Evolutionary conservation across 2,113 vertebrate genomes (phyloP).

Genomic region (Vicugna pacos): DNA sequence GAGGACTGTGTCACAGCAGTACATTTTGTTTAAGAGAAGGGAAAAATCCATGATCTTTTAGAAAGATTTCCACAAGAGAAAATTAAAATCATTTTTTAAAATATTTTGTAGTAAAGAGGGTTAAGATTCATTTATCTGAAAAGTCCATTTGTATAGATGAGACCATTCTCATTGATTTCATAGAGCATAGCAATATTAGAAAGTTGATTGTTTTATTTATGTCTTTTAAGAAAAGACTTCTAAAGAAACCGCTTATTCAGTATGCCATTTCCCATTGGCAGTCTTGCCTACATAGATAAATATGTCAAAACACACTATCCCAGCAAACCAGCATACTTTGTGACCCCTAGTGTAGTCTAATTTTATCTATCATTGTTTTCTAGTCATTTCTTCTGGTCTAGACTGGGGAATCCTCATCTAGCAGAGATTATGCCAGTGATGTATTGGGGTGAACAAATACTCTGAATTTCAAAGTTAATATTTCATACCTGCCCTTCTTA

Average conservation of each 20-base stretch:
- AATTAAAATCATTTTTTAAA: neutral
- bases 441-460: neutral
- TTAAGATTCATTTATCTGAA: conserved; percentile 48
- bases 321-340: neutral
- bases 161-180: neutral
- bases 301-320: neutral
- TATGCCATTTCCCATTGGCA: neutral
- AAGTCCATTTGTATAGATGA: neutral
- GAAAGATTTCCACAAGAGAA: conserved; percentile 9
- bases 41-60: neutral
- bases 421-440: neutral
- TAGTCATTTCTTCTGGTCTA: neutral
- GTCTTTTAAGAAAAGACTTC: neutral
- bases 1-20: neutral
- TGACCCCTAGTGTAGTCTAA: neutral
- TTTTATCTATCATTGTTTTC: neutral
- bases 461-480: neutral
- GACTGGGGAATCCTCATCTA: neutral
- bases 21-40: neutral
- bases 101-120: neutral
- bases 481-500: neutral
- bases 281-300: neutral
- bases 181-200: neutral
- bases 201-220: neutral
- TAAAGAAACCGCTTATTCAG: neutral